A percentile compares a stretch with the other conserved stretches of the same genome.
phyloP scores from a whole-genome alignment of 2,888 invertebrate species.

The Lissonota sp. region DNA sequence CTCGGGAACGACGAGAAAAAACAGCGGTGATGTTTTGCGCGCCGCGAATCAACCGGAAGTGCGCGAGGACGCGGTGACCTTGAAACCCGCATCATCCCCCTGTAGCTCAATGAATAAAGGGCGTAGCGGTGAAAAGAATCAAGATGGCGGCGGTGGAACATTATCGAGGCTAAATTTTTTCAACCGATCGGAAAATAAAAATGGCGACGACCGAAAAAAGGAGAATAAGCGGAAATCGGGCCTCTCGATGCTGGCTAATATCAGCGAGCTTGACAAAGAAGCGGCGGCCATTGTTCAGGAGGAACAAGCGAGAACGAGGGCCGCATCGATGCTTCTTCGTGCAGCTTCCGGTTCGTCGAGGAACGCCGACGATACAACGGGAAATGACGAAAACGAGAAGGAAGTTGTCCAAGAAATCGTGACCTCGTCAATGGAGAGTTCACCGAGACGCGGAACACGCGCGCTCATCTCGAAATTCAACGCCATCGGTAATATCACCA shows the following conservation, averaged over 20 bases:
- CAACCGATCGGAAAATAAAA: conserved; percentile 72
- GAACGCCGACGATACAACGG: conserved; percentile 64
- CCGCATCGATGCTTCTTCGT: conserved; percentile 76
- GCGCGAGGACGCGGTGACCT: background rate
- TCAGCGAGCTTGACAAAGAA: conserved; percentile 92
- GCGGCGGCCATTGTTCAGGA: conserved; percentile 90
- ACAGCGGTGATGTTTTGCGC: conserved; percentile 71
- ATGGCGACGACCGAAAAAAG: conserved; percentile 75
- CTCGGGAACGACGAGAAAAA: conserved; percentile 66
- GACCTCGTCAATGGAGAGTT: conserved; percentile 76
- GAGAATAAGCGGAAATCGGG: conserved; percentile 86
- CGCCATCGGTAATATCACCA: conserved; percentile 86
- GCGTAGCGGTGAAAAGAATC: conserved; percentile 37
- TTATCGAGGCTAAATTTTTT: conserved; percentile 84
- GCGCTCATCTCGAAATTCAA: conserved; percentile 88
- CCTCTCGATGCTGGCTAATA: conserved; percentile 88
- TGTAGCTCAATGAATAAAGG: conserved; percentile 7
- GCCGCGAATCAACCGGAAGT: conserved; percentile 57
- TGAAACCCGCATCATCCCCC: background rate
- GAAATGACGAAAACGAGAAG: conserved; percentile 70
- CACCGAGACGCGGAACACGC: conserved; percentile 81
- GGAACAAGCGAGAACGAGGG: conserved; percentile 82
- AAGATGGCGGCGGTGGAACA: conserved; percentile 81
- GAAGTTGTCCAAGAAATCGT: conserved; percentile 77
- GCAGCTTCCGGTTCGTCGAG: conserved; percentile 35